A percentile compares a stretch with the other conserved stretches of the same genome.
Evolutionary conservation across 2,797 vertebrate species (phyloP).

Genomic region (Phoeniculus purpureus): DNA sequence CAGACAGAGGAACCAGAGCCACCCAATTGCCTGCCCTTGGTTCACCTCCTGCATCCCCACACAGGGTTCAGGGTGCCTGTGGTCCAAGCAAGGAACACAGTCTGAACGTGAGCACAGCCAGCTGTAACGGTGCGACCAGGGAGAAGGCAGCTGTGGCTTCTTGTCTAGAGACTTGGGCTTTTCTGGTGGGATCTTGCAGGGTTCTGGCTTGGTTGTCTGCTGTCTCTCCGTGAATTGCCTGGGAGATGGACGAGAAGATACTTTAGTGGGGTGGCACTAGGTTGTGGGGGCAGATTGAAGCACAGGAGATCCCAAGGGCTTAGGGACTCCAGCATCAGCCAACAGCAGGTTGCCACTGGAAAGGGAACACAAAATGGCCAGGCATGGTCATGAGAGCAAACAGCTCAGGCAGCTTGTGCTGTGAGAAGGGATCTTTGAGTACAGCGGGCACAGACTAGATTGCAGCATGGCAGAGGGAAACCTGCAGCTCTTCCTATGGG

Average conservation of each 20-base stretch:
- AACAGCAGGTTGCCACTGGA: neutral
- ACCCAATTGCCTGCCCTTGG: too few species aligned
- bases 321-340: neutral
- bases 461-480: neutral
- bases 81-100: fast-evolving
- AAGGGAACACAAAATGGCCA: neutral
- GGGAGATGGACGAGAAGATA: fast-evolving
- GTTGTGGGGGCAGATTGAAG: fast-evolving
- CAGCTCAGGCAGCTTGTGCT: neutral
- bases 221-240: neutral
- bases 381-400: neutral
- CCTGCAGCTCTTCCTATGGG: neutral
- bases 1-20: fast-evolving
- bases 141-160: neutral
- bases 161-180: neutral
- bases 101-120: neutral
- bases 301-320: neutral
- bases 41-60: fast-evolving
- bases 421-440: neutral
- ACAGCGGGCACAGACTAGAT: neutral
- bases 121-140: neutral
- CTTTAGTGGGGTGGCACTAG: neutral
- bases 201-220: neutral
- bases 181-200: neutral
- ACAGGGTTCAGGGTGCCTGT: fast-evolving